Evolutionary conservation across 2,797 vertebrate species (phyloP), one percentile per base, ranked within the genome.

Genomic region (Phrynocephalus guinanensis): DNA sequence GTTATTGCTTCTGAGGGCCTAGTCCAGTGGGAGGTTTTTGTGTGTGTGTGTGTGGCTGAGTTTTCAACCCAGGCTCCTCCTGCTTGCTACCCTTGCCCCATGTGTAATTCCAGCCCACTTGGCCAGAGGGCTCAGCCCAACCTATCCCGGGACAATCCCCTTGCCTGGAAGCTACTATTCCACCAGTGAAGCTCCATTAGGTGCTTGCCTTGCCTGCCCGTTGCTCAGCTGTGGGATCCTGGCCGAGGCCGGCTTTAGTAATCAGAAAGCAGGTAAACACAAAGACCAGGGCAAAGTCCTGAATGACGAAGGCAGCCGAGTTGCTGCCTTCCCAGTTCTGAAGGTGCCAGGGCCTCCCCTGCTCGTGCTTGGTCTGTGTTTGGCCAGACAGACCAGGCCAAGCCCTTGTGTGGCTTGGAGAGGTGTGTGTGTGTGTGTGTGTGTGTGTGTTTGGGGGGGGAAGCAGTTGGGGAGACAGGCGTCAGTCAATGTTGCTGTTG

Each of bases 291-390:
- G 52, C 52, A 56, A 56, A 56, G 13, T 13, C 52, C 13, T 56
- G 52, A 56, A 15, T 6, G 13, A 10, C 52, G 9, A 22, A 6
- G 6, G 56, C 44, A 1, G 9, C 7, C 0, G n/a, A 0, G 3
- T 15, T 15, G 52, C 26, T 1, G 3, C 83, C 71, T 20, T n/a
- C 72, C 50, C 24, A 1, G 9, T 73, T 8, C 11, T 1, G 26
- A 9, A 68, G 1, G 38, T 1, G 3, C 26, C 24, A 44, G 6
- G 48, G 15, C 18, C 22, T 26, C 50, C 3, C 20, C 70, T 56
- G 82, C 60, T 20, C 5, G 26, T 10, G 18, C 20, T 30, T 44
- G 8, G 0, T 8, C 33, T 3, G 6, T 9, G 20, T 48, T 30
- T 18, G 63, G 2, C 38, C 18, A 72, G 5, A 18, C 71, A 72